These are phyloP conservation scores for Ariopsis seemanni DNA, from an alignment of 2,113 vertebrate genomes.

Conservation along the genomic window DNA sequence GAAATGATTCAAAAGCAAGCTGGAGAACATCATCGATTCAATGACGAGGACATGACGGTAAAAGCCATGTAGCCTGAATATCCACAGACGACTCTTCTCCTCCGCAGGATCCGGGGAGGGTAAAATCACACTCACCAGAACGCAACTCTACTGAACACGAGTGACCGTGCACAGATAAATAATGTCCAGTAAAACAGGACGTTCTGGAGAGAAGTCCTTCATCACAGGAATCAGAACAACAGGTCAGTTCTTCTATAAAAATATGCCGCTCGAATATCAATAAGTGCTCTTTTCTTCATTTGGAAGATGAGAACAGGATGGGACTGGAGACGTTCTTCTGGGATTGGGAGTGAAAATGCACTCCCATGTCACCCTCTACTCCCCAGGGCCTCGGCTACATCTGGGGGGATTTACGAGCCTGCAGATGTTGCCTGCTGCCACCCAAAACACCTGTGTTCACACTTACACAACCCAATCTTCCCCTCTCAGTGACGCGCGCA, in stretches of 20 bases:
- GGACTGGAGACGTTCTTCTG: too few species aligned
- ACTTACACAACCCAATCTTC: conserved; percentile 21
- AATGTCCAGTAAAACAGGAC: too few species aligned
- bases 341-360: too few species aligned
- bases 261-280: too few species aligned
- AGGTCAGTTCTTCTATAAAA: too few species aligned
- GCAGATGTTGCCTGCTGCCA: conserved; percentile 55
- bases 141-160: too few species aligned
- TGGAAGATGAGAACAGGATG: too few species aligned
- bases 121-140: neutral
- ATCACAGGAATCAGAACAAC: neutral
- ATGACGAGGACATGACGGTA: neutral
- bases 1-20: neutral
- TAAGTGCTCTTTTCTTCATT: too few species aligned
- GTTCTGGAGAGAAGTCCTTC: neutral
- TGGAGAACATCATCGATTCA: neutral
- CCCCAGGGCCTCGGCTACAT: conserved; percentile 30
- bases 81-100: neutral
- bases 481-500: conserved; percentile 2
- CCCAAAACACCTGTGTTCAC: conserved; percentile 45
- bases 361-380: neutral
- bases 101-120: neutral
- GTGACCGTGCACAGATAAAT: too few species aligned
- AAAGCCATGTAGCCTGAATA: neutral
- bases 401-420: conserved; percentile 43